Evolutionary conservation across 2,797 vertebrate genomes (phyloP).

Genomic region (Bovichtus variegatus): DNA sequence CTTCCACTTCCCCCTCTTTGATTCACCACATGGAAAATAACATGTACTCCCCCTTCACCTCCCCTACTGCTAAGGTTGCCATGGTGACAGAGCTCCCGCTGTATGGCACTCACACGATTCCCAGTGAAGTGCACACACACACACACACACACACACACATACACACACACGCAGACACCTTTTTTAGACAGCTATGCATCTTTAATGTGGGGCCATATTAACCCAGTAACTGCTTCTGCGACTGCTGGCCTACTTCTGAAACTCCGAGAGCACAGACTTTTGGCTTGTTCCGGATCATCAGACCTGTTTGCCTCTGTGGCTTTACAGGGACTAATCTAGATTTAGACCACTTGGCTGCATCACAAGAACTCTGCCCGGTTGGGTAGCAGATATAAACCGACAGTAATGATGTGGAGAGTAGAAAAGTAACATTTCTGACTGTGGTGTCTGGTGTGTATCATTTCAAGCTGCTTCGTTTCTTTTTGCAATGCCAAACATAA

Average conservation of each 20-base stretch:
- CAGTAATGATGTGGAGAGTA: neutral
- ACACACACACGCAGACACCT: neutral
- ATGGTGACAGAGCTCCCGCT: constrained; percentile 47
- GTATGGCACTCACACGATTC: constrained; percentile 16
- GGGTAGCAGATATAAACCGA: constrained; percentile 35
- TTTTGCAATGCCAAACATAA: no score
- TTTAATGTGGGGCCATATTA: constrained; percentile 55
- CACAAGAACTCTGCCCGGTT: constrained; percentile 26
- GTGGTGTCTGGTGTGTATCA: neutral
- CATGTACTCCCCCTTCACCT: constrained; percentile 17
- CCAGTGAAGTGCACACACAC: constrained; percentile 23
- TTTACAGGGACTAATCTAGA: constrained; percentile 61
- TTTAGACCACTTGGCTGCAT: constrained; percentile 60
- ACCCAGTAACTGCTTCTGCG: constrained; percentile 32
- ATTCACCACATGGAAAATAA: constrained; percentile 43
- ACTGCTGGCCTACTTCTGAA: constrained; percentile 59
- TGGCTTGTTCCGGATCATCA: constrained; percentile 43
- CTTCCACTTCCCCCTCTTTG: neutral
- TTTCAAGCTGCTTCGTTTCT: neutral
- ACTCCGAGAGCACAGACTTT: neutral
- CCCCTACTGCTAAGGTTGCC: constrained; percentile 45
- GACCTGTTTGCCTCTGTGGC: constrained; percentile 30
- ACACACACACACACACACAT: constrained; percentile 2
- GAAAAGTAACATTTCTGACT: neutral
- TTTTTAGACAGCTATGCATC: constrained; percentile 38